Percentiles rank a stretch among this genome's conserved stretches.
Evolutionary conservation across 2,113 vertebrate species (phyloP).

Genomic region (Brachyistius frenatus): DNA sequence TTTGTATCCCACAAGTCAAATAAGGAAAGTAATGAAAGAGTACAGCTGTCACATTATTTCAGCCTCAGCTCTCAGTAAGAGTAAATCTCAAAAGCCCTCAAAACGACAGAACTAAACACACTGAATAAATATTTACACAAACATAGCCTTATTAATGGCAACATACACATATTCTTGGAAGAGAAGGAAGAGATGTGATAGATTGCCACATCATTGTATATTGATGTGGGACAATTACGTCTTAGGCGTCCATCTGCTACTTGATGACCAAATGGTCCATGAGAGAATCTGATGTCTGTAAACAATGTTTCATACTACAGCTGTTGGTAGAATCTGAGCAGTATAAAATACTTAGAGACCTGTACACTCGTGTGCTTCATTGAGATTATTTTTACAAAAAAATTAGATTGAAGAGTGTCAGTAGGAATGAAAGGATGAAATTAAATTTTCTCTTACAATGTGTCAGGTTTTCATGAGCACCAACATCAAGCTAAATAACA

Average conservation of each 20-base stretch:
- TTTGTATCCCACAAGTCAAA: slow-evolving; percentile 39
- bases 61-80: slow-evolving; percentile 7
- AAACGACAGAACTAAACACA: not conserved
- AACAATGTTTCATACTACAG: not conserved
- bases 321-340: not conserved
- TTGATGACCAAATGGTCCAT: not conserved
- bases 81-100: not conserved
- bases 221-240: slow-evolving; percentile 22
- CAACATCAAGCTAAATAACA: not conserved
- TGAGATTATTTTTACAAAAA: not conserved
- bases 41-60: slow-evolving; percentile 46
- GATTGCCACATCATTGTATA: not conserved
- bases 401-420: not conserved
- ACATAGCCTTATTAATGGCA: not conserved
- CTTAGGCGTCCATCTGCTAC: slow-evolving; percentile 1
- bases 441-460: not conserved
- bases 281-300: not conserved
- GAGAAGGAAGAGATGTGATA: slow-evolving; percentile 8
- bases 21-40: slow-evolving; percentile 38
- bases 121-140: not conserved
- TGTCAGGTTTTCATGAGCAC: not conserved
- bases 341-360: not conserved
- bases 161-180: not conserved
- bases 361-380: not conserved
- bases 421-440: not conserved